Percentiles rank a stretch among this genome's conserved stretches.
Conservation (phyloP, 2,113 vertebrate genomes). For the Leptodactylus fuscus region DNA sequence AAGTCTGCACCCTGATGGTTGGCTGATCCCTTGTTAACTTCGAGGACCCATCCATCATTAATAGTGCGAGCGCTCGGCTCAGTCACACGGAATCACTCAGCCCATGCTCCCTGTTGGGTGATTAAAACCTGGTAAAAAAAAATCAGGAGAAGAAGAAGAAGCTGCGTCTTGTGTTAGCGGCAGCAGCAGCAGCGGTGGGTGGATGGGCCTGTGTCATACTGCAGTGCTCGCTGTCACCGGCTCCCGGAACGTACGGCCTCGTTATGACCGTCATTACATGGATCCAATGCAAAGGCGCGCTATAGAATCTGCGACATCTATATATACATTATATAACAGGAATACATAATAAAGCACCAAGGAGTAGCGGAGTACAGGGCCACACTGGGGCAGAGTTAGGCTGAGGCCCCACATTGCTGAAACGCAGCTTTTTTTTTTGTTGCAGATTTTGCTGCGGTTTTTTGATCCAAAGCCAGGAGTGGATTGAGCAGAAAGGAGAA, state of each 20-base stretch:
- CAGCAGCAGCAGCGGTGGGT: conserved; percentile 43
- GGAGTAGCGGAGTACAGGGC: no score
- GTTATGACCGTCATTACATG: not conserved
- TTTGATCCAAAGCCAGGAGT: no score
- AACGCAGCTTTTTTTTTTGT: no score
- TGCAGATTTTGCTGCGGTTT: no score
- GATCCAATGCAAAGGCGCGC: no score
- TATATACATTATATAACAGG: not conserved
- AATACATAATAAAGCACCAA: not conserved
- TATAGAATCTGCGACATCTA: no score
- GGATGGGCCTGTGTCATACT: conserved; percentile 34
- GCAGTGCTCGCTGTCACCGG: conserved; percentile 41
- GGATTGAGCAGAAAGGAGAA: no score
- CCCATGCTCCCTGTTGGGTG: conserved; percentile 36
- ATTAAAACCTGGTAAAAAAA: conserved; percentile 46
- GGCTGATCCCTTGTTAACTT: conserved; percentile 25
- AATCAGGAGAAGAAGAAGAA: not conserved
- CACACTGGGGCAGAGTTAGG: no score
- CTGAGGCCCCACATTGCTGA: no score
- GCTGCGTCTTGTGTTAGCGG: not conserved
- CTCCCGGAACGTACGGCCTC: not conserved
- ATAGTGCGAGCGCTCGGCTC: conserved; percentile 40
- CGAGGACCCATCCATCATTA: conserved; percentile 34
- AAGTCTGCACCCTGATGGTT: conserved; percentile 22
- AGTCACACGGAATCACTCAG: conserved; percentile 47